These are phyloP conservation scores for Typhlichthys eigenmanni DNA, from an alignment of 2,797 vertebrate species.

Conservation along the genomic window DNA sequence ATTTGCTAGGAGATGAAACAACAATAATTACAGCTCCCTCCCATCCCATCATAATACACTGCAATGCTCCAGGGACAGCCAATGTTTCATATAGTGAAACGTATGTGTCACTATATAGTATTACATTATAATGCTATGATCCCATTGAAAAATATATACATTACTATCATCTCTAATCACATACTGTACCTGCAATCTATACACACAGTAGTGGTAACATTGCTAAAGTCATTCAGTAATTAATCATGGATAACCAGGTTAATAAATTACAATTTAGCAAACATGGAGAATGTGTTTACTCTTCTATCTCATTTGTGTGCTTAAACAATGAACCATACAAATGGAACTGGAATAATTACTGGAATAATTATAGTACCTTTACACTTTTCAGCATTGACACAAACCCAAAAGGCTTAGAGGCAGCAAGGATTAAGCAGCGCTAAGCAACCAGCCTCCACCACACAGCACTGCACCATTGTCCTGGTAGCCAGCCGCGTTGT, in stretches of 20 bases:
- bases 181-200: too few relatives aligned
- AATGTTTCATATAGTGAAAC: constrained; percentile 44
- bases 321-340: background rate
- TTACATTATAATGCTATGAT: too few relatives aligned
- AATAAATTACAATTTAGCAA: too few relatives aligned
- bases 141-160: too few relatives aligned
- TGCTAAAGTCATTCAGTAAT: background rate
- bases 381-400: too few relatives aligned
- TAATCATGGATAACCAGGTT: too few relatives aligned
- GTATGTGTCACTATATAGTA: constrained; percentile 9
- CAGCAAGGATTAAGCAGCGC: constrained; percentile 27
- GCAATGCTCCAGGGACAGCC: constrained; percentile 42
- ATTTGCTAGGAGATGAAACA: constrained; percentile 66
- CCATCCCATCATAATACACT: constrained; percentile 70
- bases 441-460: constrained; percentile 16
- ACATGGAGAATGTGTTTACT: too few relatives aligned
- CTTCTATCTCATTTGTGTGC: too few relatives aligned
- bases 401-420: constrained; percentile 11
- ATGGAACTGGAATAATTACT: background rate
- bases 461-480: constrained; percentile 19
- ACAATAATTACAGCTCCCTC: constrained; percentile 73
- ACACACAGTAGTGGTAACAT: too few relatives aligned
- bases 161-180: too few relatives aligned
- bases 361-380: too few relatives aligned
- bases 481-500: constrained; percentile 62